Conservation (phyloP, 1,140 invertebrate species). For the Zaprionus gabonicus region DNA sequence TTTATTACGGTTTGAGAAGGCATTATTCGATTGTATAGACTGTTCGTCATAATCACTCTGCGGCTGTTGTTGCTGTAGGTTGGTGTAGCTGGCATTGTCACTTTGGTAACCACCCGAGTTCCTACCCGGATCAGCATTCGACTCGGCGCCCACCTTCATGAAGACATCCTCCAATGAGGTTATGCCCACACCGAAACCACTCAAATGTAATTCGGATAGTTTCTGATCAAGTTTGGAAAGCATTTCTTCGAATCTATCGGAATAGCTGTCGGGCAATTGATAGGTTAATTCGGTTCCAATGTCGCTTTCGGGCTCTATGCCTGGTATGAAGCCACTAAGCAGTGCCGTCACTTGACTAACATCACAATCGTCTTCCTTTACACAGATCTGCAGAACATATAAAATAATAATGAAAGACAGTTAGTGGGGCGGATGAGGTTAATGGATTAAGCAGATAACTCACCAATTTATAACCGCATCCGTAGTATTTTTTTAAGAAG, state of each 20-base stretch:
- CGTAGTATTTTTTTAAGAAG: conserved; percentile 94
- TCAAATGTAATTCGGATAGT: conserved; percentile 84
- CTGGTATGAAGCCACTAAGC: conserved; percentile 69
- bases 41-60: conserved; percentile 53
- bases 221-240: conserved; percentile 67
- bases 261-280: conserved; percentile 64
- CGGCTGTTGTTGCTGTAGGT: not conserved
- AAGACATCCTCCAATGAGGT: conserved; percentile 96
- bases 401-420: not conserved
- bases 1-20: conserved; percentile 54
- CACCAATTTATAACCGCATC: conserved; percentile 84
- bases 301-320: conserved; percentile 66
- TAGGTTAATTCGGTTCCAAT: conserved; percentile 79
- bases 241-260: conserved; percentile 68
- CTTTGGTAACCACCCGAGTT: not conserved
- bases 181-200: conserved; percentile 96
- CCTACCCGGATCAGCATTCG: not conserved
- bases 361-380: conserved; percentile 69
- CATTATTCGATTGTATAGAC: conserved; percentile 64
- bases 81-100: not conserved
- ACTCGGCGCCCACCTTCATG: conserved; percentile 86
- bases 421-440: not conserved
- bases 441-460: not conserved
- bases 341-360: conserved; percentile 62
- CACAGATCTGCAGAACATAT: conserved; percentile 62